Evolutionary conservation across 92 coral and sea anemone genomes (phyloP).

Genomic region (Actinostola sp.): DNA sequence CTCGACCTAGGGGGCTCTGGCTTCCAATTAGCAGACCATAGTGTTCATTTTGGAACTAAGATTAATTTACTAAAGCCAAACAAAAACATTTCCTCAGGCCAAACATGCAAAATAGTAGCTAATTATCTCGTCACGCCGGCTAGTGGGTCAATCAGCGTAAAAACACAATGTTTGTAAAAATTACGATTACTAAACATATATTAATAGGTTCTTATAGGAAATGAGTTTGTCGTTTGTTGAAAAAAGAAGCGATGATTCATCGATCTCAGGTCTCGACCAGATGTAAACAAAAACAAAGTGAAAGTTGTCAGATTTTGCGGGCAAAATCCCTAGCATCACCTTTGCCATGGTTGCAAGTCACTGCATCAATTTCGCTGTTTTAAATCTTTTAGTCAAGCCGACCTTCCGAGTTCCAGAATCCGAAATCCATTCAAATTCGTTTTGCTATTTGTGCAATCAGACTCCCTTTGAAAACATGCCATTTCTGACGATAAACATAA

Average conservation of each 20-base stretch:
- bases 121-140: too few relatives aligned
- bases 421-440: too few relatives aligned
- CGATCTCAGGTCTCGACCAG: neutral
- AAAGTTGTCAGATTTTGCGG: neutral
- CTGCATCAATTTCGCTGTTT: neutral
- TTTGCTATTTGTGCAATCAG: neutral
- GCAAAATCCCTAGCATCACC: slow-evolving; percentile 1
- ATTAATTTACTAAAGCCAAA: too few relatives aligned
- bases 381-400: neutral
- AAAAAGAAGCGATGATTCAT: neutral
- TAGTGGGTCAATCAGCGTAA: too few relatives aligned
- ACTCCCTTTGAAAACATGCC: neutral
- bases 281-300: slow-evolving; percentile 3
- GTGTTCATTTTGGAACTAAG: too few relatives aligned
- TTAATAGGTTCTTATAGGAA: too few relatives aligned
- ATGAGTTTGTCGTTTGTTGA: neutral
- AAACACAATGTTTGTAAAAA: too few relatives aligned
- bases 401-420: too few relatives aligned
- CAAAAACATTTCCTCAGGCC: too few relatives aligned
- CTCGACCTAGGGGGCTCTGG: too few relatives aligned
- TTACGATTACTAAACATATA: neutral
- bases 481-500: neutral
- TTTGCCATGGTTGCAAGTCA: neutral
- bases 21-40: too few relatives aligned
- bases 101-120: too few relatives aligned